These are phyloP conservation scores for Drymonia ruficornis DNA, from an alignment of 2,888 invertebrate genomes.

Conservation along the genomic window DNA sequence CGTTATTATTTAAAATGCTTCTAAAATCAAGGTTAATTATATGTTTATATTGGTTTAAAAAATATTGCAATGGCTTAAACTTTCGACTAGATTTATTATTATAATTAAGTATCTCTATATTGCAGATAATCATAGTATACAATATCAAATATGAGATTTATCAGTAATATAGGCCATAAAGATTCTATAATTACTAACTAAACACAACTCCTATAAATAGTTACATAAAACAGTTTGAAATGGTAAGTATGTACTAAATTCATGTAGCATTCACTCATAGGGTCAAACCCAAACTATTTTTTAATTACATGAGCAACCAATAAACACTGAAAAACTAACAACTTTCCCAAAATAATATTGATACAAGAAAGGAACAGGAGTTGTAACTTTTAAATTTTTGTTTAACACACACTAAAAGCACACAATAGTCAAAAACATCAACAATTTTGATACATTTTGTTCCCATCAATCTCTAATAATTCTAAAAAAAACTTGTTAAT, in stretches of 20 bases:
- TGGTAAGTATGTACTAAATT: constrained; percentile 23
- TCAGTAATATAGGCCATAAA: constrained; percentile 28
- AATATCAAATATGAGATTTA: constrained; percentile 30
- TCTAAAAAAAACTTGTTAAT: constrained; percentile 27
- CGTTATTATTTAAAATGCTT: constrained; percentile 46
- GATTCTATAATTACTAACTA: constrained; percentile 25
- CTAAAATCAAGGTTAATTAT: constrained; percentile 48
- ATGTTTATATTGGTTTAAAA: constrained; percentile 54
- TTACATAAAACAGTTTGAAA: constrained; percentile 26
- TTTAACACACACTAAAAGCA: constrained; percentile 24
- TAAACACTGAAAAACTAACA: neutral
- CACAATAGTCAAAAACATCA: constrained; percentile 1
- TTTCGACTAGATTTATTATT: constrained; percentile 82
- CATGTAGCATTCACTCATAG: neutral
- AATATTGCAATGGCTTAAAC: constrained; percentile 83
- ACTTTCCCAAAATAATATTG: neutral
- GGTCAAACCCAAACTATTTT: too few relatives aligned
- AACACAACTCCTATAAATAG: constrained; percentile 29
- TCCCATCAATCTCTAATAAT: constrained; percentile 30
- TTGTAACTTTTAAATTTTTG: neutral
- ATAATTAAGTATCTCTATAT: constrained; percentile 74
- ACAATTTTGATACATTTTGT: constrained; percentile 25
- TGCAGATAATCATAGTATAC: constrained; percentile 49
- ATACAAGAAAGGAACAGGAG: too few relatives aligned
- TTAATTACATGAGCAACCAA: too few relatives aligned